These are phyloP conservation scores for Lycia hirtaria DNA, from an alignment of 2,888 invertebrate species.

Conservation along the genomic window DNA sequence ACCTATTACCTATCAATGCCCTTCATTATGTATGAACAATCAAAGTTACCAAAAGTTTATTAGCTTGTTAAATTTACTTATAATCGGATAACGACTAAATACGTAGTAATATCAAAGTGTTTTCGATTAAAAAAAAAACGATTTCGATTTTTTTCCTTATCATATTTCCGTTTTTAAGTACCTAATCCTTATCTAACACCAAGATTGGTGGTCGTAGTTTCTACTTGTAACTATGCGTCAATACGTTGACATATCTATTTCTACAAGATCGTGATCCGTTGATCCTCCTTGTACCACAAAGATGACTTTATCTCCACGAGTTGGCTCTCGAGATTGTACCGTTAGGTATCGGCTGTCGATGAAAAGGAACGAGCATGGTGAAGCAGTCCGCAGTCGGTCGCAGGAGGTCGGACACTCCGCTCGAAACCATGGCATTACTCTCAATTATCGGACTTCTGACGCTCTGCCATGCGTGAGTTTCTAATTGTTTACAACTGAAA, in stretches of 20 bases:
- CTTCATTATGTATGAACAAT: no score
- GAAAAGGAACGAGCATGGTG: slow-evolving; percentile 11
- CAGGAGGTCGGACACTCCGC: slow-evolving; percentile 52
- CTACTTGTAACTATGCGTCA: slow-evolving; percentile 4
- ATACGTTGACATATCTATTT: neutral
- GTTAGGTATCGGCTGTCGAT: slow-evolving; percentile 31
- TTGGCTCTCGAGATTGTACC: slow-evolving; percentile 56
- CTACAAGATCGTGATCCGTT: slow-evolving; percentile 33
- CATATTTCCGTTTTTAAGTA: neutral
- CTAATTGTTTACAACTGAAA: slow-evolving; percentile 51
- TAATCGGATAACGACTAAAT: no score
- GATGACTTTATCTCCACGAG: slow-evolving; percentile 54
- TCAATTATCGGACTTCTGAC: slow-evolving; percentile 63
- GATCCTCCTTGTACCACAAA: slow-evolving; percentile 42
- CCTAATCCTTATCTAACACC: slow-evolving; percentile 1
- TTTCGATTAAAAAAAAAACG: no score
- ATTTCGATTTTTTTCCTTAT: no score
- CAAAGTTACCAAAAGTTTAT: no score
- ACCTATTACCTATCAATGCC: no score
- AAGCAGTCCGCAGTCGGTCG: slow-evolving; percentile 52
- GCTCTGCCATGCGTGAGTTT: slow-evolving; percentile 69
- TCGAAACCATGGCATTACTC: slow-evolving; percentile 62
- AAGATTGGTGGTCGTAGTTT: slow-evolving; percentile 20
- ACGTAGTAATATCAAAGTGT: no score
- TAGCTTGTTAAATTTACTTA: no score